Evolutionary conservation across 2,113 vertebrate species (phyloP), one percentile per base, ranked within the genome.

Genomic region (Felis chaus): DNA sequence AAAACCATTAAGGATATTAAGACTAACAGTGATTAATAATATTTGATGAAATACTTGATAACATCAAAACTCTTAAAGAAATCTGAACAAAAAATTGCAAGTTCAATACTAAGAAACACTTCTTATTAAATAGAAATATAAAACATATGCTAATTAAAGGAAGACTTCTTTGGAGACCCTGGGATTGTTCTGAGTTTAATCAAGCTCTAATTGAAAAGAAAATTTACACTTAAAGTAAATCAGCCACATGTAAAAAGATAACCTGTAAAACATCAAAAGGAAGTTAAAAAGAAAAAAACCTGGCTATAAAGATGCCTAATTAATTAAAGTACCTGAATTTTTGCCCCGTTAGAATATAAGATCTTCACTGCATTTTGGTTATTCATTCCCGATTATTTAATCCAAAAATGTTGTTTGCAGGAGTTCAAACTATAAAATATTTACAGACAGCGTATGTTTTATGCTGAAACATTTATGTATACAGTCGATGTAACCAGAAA

Each of bases 371-470:
- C 11, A 87, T 5, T 78, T 93, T 93, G 90, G 55, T 36, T 95
- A 36, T 21, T 45, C 10, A 55, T 78, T 93, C 0, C 41, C 0
- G 93, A 11, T 50, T 21, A 91, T 78, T 96, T 84, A 92, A 97
- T 96, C 66, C 31, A 90, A 96, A 76, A 98, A 50, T 41, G 18
- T 83, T 71, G 80, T 66, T 71, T 97, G 15, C 23, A 82, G 7
- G 29, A 39, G 1, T 61, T 85, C 11, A 73, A 12, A 7, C 31
- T 94, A 89, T 86, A 83, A 41, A 91, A 36, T 71, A 69, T 41
- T 83, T 86, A 66, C 0, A 61, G 2, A 65, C n/a, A 31, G 12
- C 39, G 33, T 95, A 45, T 19, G 1, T 8, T 13, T 74, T n/a
- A n/a, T 53, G 36, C 25, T 13, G 45, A 78, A 93, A 41, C 21